Evolutionary conservation across 2,113 vertebrate species (phyloP).

Genomic region (Haplochromis vanheusdeni): DNA sequence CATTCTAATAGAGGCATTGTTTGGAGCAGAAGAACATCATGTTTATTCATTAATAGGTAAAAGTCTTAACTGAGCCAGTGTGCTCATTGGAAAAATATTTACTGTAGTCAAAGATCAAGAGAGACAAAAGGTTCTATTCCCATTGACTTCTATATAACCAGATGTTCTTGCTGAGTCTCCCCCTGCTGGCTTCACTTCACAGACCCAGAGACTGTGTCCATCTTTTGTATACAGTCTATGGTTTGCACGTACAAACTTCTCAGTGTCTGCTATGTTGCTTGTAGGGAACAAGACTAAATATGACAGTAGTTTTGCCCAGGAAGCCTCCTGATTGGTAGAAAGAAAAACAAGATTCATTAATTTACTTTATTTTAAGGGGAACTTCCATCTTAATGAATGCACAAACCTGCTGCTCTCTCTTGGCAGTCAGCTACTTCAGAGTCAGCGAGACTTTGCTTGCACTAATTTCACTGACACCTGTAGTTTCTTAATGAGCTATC

Average conservation of each 20-base stretch:
- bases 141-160: neutral
- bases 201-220: neutral
- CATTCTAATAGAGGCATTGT: neutral
- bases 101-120: neutral
- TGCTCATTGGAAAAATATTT: neutral
- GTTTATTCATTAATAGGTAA: neutral
- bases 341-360: neutral
- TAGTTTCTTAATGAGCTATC: constrained; percentile 4
- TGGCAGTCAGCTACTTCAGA: neutral
- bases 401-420: neutral
- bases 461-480: neutral
- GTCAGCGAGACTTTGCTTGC: neutral
- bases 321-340: neutral
- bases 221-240: neutral
- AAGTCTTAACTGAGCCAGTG: neutral
- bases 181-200: neutral
- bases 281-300: neutral
- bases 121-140: neutral
- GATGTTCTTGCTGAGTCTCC: neutral
- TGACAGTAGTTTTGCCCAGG: neutral
- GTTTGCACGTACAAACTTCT: neutral
- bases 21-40: neutral
- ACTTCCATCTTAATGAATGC: neutral
- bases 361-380: neutral
- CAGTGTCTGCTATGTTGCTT: neutral